These are phyloP conservation scores for Pelosia muscerda DNA, from an alignment of 2,888 invertebrate genomes.

Conservation along the genomic window DNA sequence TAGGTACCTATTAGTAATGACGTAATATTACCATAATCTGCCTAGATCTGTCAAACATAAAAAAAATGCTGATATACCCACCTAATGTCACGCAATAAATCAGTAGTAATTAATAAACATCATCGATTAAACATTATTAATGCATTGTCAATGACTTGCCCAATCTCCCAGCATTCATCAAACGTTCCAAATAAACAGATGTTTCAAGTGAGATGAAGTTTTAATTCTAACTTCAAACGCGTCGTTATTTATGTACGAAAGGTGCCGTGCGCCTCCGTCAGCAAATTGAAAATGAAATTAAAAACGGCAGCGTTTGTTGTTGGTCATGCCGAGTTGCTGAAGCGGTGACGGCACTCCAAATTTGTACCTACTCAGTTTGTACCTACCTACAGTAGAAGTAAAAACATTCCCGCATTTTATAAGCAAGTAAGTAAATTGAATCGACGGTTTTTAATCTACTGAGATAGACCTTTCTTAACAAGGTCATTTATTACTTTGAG, in stretches of 20 bases:
- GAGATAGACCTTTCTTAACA: conserved; percentile 26
- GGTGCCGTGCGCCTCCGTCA: conserved; percentile 42
- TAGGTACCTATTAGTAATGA: too few species aligned
- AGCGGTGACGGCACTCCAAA: conserved; percentile 43
- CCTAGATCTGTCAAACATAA: neutral
- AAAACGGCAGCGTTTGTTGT: conserved; percentile 57
- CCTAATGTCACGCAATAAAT: conserved; percentile 27
- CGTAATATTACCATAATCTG: neutral
- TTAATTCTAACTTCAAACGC: conserved; percentile 50
- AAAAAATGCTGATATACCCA: neutral
- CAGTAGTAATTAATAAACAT: conserved; percentile 37
- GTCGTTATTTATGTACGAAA: conserved; percentile 50
- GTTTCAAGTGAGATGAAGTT: conserved; percentile 45
- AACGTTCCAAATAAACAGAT: conserved; percentile 38
- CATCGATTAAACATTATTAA: conserved; percentile 47
- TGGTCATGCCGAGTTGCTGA: conserved; percentile 51
- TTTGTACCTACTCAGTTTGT: conserved; percentile 46
- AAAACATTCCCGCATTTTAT: conserved; percentile 60
- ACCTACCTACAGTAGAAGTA: conserved; percentile 51
- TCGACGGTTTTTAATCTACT: conserved; percentile 50
- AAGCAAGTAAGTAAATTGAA: conserved; percentile 53
- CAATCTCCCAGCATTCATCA: conserved; percentile 30
- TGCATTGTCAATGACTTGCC: conserved; percentile 51
- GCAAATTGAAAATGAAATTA: conserved; percentile 67
- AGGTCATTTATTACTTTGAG: conserved; percentile 33